Evolutionary conservation across 2,113 vertebrate species (phyloP), one percentile per base, ranked within the genome.

Genomic region (Cichladusa arquata): DNA sequence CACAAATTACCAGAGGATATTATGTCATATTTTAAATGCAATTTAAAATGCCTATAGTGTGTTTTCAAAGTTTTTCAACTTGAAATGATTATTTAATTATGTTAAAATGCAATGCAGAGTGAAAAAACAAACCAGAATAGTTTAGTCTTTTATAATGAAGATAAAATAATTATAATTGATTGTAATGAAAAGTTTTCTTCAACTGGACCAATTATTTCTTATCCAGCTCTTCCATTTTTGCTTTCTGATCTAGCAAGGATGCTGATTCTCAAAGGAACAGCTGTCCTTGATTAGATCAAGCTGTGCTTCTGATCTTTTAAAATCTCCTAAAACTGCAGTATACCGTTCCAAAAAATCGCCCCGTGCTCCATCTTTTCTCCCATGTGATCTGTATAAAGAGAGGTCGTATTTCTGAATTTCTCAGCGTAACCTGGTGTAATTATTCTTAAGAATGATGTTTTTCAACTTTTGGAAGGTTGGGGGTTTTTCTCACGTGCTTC

Each of bases 401-500:
- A 58, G 17, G 31, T 31, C 38, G 26, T 51, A 38, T 64, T 78
- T 70, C 24, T 73, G 25, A 90, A 51, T 70, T 57, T 61, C 26
- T 73, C 1, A 0, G 33, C 65, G 29, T 56, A 51, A 50, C 19
- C 5, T 40, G 22, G 22, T 29, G 9, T 44, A 61, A 51, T 61
- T 87, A 38, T 44, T 81, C 28, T 70, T 29, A 47, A 54, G 31
- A 87, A 53, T 38, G 0, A 47, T 0, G 0, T 1, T 44, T 92
- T 81, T 70, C 19, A 34, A 44, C 22, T 53, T 34, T 33, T 7
- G 17, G 5, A 69, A 74, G 2, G 6, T 45, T 62, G 8, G 8
- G 2, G 3, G 2, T 23, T 71, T 81, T 45, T 15, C 23, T 60
- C 26, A 25, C 0, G 0, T 60, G 15, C 18, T 86, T 86, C 58